Evolutionary conservation across 2,113 vertebrate species (phyloP), one percentile per base, ranked within the genome.

Genomic region (Microcebus lehilahytsara): DNA sequence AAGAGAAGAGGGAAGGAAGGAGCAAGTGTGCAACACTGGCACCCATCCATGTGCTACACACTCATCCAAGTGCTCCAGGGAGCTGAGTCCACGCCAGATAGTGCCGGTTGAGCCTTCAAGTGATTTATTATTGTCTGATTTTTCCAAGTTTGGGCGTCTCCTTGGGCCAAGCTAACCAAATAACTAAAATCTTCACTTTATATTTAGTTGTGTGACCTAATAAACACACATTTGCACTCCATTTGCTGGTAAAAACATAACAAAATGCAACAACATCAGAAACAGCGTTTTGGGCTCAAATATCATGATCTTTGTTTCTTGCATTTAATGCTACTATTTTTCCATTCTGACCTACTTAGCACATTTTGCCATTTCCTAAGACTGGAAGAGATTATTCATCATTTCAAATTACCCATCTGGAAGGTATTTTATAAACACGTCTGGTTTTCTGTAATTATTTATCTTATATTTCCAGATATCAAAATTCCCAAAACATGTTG

Each of bases 391-490:
- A 85, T 83, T 58, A 13, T 30, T 77, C 69, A 80, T 87, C 62
- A 71, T 80, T 90, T 93, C 62, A 77, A 93, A 93, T 58, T n/a
- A 81, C 58, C 71, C 22, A 71, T 34, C 16, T 20, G 56, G 67
- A 85, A 92, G 51, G 7, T n/a, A 93, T 94, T 94, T 95, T 72
- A 91, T 81, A 74, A 96, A 78, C 66, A 85, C 6, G 14, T 53
- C 62, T 90, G 34, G 23, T 67, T 93, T 96, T 92, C 85, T 87
- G 37, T 77, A 71, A 75, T 64, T 77, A 78, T 58, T 78, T 95
- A 84, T 46, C 53, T 87, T 87, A 12, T n/a, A 80, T 81, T 95
- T 97, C 32, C 60, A 95, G 94, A 93, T 66, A 93, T 32, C 32
- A 80, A 90, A 77, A 78, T 96, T 85, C 34, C 75, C 85, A 64